These are phyloP conservation scores for Holacanthella duospinosa DNA, from an alignment of 2,888 invertebrate species.

Conservation along the genomic window DNA sequence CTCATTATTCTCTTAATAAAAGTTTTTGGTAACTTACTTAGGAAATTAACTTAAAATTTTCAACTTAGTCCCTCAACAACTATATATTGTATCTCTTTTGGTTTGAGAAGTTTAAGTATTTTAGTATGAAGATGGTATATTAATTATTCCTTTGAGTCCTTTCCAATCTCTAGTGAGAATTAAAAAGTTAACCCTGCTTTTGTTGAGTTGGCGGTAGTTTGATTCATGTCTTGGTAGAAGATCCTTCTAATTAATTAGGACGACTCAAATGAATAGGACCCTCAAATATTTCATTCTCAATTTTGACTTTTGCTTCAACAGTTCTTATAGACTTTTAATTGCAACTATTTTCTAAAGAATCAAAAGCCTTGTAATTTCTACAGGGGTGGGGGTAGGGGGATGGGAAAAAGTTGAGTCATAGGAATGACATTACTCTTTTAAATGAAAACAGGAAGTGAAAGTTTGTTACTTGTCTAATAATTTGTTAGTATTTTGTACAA, in stretches of 20 bases:
- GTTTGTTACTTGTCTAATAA: no score
- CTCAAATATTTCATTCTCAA: background rate
- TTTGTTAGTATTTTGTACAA: no score
- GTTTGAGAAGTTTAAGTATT: background rate
- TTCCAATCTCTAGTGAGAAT: background rate
- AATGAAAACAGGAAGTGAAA: no score
- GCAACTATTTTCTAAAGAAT: background rate
- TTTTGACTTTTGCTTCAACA: background rate
- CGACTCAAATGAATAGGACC: background rate
- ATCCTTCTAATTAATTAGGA: conserved; percentile 1
- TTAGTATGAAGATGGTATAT: background rate
- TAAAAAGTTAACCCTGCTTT: background rate
- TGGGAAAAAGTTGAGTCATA: background rate
- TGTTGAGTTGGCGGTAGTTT: background rate
- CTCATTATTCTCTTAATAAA: no score
- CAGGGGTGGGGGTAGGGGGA: no score
- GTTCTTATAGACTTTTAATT: background rate
- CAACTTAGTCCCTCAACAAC: background rate
- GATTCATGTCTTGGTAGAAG: background rate
- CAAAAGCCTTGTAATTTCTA: background rate
- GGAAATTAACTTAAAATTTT: no score
- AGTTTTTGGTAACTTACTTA: no score
- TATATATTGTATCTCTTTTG: background rate
- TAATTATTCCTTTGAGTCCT: background rate
- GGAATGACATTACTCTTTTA: background rate